phyloP scores from a whole-genome alignment of 2,797 vertebrate genomes.

The Tauraco hartlaubi region DNA sequence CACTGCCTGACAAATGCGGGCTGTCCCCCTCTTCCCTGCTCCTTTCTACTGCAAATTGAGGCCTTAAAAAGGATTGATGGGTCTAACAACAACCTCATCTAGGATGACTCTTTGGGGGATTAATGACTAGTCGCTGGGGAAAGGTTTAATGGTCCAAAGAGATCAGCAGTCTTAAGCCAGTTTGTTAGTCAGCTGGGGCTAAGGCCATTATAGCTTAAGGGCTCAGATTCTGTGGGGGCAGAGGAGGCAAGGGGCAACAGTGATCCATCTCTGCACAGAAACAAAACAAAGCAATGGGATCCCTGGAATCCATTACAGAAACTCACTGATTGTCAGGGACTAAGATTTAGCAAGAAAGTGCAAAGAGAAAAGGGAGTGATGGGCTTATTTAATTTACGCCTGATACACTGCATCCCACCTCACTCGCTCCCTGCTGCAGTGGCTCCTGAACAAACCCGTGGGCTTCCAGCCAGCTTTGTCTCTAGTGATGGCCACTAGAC shows the following conservation, averaged over 20 bases:
- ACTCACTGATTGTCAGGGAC: neutral
- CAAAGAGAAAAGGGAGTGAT: neutral
- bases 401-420: neutral
- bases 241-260: neutral
- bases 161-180: conserved; percentile 46
- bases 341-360: neutral
- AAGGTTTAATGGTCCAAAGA: conserved; percentile 59
- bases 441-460: neutral
- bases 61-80: conserved; percentile 56
- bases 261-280: neutral
- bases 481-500: neutral
- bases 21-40: neutral
- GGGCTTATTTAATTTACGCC: neutral
- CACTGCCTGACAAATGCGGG: neutral
- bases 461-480: neutral
- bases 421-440: neutral
- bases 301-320: neutral
- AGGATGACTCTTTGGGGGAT: conserved; percentile 18
- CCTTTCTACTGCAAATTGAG: conserved; percentile 13
- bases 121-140: conserved; percentile 7
- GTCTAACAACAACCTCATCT: conserved; percentile 37
- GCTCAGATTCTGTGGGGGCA: neutral
- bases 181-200: conserved; percentile 57
- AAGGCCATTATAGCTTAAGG: neutral
- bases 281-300: neutral